Evolutionary conservation across 2,888 invertebrate genomes (phyloP).

Genomic region (Abrostola triplasia): DNA sequence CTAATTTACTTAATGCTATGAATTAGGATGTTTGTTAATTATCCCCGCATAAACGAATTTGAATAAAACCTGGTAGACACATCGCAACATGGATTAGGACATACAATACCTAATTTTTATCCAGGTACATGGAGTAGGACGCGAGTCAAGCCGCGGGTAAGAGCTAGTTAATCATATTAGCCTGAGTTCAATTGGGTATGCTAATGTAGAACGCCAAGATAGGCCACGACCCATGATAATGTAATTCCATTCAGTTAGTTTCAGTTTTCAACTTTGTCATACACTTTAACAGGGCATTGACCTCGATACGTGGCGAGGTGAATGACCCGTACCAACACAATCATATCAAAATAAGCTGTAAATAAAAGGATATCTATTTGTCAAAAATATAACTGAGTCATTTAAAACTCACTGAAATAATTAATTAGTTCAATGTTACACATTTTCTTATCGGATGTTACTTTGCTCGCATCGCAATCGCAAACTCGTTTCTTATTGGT

Average conservation of each 20-base stretch:
- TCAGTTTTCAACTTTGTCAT: slow-evolving; percentile 3
- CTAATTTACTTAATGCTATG: no score
- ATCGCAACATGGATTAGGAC: no score
- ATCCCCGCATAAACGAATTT: no score
- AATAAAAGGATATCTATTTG: background rate
- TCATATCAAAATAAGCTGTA: background rate
- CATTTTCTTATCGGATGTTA: background rate
- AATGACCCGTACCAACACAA: slow-evolving; percentile 1
- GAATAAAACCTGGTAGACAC: no score
- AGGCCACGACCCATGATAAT: background rate
- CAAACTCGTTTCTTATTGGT: slow-evolving; percentile 2
- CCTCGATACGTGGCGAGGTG: background rate
- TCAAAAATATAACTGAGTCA: background rate
- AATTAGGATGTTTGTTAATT: no score
- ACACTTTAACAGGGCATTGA: slow-evolving; percentile 12
- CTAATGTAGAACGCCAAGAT: no score
- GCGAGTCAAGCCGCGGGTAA: no score
- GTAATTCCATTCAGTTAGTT: slow-evolving; percentile 3
- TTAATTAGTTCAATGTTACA: background rate
- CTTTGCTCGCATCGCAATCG: background rate
- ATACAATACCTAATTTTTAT: no score
- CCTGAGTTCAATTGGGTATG: no score
- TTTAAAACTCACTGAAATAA: background rate
- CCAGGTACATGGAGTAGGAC: no score
- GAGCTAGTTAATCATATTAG: no score